These are phyloP conservation scores for Antedon bifida DNA, from an alignment of 35 echinoderm and acorn worm genomes.

Conservation along the genomic window DNA sequence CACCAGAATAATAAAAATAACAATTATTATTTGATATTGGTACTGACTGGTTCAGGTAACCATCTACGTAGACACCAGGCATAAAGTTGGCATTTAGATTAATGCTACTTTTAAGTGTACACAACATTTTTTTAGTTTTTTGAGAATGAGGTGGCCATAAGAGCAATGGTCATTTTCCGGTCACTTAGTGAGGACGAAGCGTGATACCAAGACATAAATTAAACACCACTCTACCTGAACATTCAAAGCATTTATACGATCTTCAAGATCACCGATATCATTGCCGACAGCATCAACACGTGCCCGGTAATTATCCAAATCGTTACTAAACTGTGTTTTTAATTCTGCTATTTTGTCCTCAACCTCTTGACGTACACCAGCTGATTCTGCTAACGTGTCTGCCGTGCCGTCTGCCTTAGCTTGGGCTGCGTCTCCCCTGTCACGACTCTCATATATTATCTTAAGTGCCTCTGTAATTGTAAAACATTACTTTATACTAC, in stretches of 20 bases:
- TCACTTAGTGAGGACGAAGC: too few relatives aligned
- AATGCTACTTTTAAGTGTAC: too few relatives aligned
- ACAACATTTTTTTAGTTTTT: too few relatives aligned
- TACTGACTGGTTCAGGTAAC: too few relatives aligned
- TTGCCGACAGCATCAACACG: constrained; percentile 60
- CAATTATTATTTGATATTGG: too few relatives aligned
- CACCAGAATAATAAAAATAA: too few relatives aligned
- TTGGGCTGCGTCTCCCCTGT: constrained; percentile 44
- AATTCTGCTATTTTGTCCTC: constrained; percentile 45
- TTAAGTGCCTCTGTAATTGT: constrained; percentile 53
- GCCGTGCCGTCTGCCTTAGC: constrained; percentile 32
- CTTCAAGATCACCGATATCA: constrained; percentile 69
- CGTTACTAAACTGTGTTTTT: constrained; percentile 31
- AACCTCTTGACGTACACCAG: constrained; percentile 37
- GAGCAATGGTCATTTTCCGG: too few relatives aligned
- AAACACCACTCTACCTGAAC: constrained; percentile 34
- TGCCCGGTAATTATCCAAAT: constrained; percentile 33
- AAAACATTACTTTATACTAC: too few relatives aligned
- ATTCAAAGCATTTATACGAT: constrained; percentile 42
- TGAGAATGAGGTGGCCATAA: too few relatives aligned
- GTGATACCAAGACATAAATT: too few relatives aligned
- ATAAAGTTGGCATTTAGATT: too few relatives aligned
- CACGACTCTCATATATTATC: constrained; percentile 67
- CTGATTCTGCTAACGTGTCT: constrained; percentile 36
- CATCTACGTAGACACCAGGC: too few relatives aligned